Evolutionary conservation across 1,140 invertebrate species (phyloP), one percentile per base, ranked within the genome.

Genomic region (fruit fly (Drosophila melanogaster)): DNA sequence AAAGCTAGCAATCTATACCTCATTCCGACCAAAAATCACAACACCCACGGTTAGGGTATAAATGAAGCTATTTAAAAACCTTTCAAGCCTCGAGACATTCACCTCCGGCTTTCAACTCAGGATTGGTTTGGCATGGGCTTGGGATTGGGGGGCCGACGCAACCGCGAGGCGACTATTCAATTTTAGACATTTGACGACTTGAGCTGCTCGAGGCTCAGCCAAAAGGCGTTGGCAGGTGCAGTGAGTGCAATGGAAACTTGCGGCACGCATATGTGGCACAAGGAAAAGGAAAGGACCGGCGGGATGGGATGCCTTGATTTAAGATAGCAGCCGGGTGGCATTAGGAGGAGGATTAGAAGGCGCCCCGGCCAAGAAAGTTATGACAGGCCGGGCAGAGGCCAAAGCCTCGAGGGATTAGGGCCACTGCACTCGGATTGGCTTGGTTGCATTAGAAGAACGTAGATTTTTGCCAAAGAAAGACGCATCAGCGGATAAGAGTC

Each of bases 101-200:
- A 41, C 46, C 57, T 59, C 35, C 49, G 44, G 44, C 17, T 44
- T 43, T 38, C 15, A n/a, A 43, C 40, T 35, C 24, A 4, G 22
- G n/a, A 33, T n/a, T 8, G 22, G 37, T 19, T 17, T 35, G 15
- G 41, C 8, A 17, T 35, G 47, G 26, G 30, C 15, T 30, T 30
- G 24, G n/a, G 47, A 11, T 15, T 15, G 17, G 49, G 35, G 54
- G 51, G 47, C 33, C 51, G 49, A 85, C 83, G 83, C 83, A 86
- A 86, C 83, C 71, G 53, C 84, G 67, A 71, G 65, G 65, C 67
- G 84, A 89, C 83, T 89, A 89, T 86, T 86, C 83, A 86, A 89
- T 86, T 86, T 81, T 44, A 85, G 43, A 81, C 54, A 41, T 67
- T 77, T 86, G 83, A 86, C 84, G 79, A 59, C 62, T 69, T 41